Conservation (phyloP, 1,140 invertebrate species). For the Odontomachus brunneus region DNA sequence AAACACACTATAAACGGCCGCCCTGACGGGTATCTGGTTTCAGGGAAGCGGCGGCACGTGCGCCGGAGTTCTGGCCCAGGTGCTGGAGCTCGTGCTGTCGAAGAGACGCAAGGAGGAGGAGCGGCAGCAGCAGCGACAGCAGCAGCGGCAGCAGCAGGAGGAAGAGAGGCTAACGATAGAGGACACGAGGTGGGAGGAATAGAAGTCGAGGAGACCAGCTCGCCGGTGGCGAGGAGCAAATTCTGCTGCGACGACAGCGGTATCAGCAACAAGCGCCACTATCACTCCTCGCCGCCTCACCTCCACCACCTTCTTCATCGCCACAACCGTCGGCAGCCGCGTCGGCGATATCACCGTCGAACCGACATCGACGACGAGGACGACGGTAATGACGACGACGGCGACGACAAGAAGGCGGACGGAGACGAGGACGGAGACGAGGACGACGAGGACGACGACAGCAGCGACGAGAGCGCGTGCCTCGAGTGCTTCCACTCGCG, state of each 20-base stretch:
- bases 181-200: slow-evolving; percentile 53
- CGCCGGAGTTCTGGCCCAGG: slow-evolving; percentile 79
- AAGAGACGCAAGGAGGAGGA: slow-evolving; percentile 61
- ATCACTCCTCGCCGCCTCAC: slow-evolving; percentile 56
- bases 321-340: slow-evolving; percentile 59
- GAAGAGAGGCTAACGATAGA: slow-evolving; percentile 18
- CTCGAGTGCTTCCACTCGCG: slow-evolving; percentile 38
- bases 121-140: background rate
- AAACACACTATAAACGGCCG: slow-evolving; percentile 78
- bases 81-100: slow-evolving; percentile 72
- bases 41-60: slow-evolving; percentile 85
- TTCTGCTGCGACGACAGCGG: slow-evolving; percentile 57
- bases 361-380: slow-evolving; percentile 47
- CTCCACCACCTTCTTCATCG: slow-evolving; percentile 60
- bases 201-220: slow-evolving; percentile 62
- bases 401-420: slow-evolving; percentile 17
- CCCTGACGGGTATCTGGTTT: slow-evolving; percentile 82
- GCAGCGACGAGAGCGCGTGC: slow-evolving; percentile 3
- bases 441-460: slow-evolving; percentile 53
- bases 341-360: slow-evolving; percentile 51
- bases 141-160: background rate
- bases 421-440: slow-evolving; percentile 42
- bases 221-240: slow-evolving; percentile 62
- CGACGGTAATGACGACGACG: slow-evolving; percentile 13
- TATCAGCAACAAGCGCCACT: slow-evolving; percentile 51